Percentiles rank a stretch among this genome's conserved stretches.
phyloP scores from a whole-genome alignment of 2,888 invertebrate genomes.

The Adineta ricciae region DNA sequence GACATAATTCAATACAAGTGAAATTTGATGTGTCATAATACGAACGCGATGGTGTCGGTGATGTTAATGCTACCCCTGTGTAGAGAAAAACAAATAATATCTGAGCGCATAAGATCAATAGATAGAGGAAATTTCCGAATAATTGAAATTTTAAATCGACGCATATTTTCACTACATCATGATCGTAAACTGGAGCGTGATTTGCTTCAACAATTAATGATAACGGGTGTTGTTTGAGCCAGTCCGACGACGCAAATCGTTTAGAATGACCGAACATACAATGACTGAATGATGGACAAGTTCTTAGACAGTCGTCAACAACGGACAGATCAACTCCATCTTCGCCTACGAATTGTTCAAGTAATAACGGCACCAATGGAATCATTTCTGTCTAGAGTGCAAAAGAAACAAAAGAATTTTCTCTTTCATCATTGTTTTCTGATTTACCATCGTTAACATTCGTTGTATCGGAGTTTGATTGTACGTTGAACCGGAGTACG shows the following conservation, averaged over 20 bases:
- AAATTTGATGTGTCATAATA: conserved; percentile 6
- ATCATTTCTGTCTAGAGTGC: background rate
- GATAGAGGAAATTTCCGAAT: conserved; percentile 16
- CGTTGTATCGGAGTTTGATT: background rate
- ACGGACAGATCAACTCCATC: conserved; percentile 16
- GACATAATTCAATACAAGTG: background rate
- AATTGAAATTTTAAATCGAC: conserved; percentile 21
- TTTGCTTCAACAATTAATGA: conserved; percentile 6
- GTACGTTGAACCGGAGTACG: background rate
- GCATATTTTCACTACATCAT: conserved; percentile 13
- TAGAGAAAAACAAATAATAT: background rate
- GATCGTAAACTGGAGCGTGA: conserved; percentile 18
- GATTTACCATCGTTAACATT: background rate
- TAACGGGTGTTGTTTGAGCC: conserved; percentile 11
- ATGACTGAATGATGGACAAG: background rate
- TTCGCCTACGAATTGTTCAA: conserved; percentile 17
- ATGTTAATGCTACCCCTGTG: background rate
- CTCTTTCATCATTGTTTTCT: too few species aligned
- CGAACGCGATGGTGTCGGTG: background rate
- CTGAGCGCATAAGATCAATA: background rate
- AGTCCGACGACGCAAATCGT: background rate
- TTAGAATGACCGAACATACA: conserved; percentile 17
- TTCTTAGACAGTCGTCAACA: background rate
- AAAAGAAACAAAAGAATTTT: too few species aligned
- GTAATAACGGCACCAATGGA: background rate